Evolutionary conservation across 2,888 invertebrate genomes (phyloP).

Genomic region (Agrochola litura): DNA sequence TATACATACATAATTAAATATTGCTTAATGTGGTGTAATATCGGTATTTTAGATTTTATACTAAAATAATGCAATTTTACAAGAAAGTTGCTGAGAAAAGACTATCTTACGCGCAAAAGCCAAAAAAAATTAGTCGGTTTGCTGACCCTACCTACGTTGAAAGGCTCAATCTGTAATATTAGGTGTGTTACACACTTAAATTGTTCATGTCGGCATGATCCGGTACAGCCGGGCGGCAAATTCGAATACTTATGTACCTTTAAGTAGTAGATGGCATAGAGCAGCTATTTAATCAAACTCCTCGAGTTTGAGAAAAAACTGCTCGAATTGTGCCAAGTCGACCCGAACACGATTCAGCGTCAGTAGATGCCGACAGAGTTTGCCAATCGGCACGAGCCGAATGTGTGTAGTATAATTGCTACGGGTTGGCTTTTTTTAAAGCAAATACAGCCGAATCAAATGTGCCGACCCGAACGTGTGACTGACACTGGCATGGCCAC

Average conservation of each 20-base stretch:
- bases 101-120: not conserved
- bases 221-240: too few species aligned
- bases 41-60: not conserved
- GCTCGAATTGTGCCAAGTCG: not conserved
- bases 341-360: not conserved
- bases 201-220: too few species aligned
- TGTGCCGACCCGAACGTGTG: too few species aligned
- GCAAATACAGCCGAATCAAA: too few species aligned
- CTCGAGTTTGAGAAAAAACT: not conserved
- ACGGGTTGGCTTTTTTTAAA: too few species aligned
- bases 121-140: not conserved
- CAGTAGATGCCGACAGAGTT: not conserved
- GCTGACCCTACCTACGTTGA: not conserved
- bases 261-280: not conserved
- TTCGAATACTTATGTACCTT: too few species aligned
- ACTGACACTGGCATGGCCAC: too few species aligned
- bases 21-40: constrained; percentile 39
- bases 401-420: too few species aligned
- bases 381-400: not conserved
- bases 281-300: not conserved
- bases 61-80: not conserved
- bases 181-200: not conserved
- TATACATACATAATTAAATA: not conserved
- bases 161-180: not conserved
- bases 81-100: not conserved